These are phyloP conservation scores for Leucoraja erinaceus DNA, from an alignment of 2,113 vertebrate genomes.

Conservation along the genomic window DNA sequence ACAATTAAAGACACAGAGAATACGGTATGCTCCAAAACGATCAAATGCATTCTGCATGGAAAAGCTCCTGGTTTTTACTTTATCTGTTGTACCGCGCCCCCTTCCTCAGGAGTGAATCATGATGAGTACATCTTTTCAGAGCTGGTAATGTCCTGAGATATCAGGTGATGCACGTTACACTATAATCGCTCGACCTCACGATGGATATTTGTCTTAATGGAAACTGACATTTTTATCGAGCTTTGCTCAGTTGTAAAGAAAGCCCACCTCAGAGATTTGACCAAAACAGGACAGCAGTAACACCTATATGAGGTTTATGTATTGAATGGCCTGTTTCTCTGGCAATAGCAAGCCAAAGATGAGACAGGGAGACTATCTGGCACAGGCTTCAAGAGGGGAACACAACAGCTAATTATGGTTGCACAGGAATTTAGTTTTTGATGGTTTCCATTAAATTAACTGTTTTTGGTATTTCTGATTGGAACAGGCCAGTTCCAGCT, in stretches of 20 bases:
- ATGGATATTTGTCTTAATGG: background rate
- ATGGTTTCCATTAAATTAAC: background rate
- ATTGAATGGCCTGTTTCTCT: background rate
- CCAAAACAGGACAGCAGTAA: background rate
- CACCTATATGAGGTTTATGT: background rate
- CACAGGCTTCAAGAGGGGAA: background rate
- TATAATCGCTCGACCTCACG: background rate
- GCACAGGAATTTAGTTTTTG: background rate
- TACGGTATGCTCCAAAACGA: background rate
- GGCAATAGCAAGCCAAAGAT: background rate
- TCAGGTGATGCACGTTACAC: background rate
- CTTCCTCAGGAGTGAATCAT: background rate
- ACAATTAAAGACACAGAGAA: no score
- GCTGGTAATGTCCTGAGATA: background rate
- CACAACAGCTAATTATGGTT: background rate
- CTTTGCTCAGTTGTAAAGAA: background rate
- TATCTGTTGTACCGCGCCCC: background rate
- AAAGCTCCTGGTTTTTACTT: background rate
- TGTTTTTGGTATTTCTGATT: background rate
- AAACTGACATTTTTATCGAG: background rate
- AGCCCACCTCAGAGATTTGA: background rate
- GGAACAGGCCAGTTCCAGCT: background rate
- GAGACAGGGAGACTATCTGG: background rate
- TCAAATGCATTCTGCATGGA: background rate
- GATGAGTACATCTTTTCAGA: background rate